Conservation (phyloP, 2,888 invertebrate species). For the Phaedon cochleariae region DNA sequence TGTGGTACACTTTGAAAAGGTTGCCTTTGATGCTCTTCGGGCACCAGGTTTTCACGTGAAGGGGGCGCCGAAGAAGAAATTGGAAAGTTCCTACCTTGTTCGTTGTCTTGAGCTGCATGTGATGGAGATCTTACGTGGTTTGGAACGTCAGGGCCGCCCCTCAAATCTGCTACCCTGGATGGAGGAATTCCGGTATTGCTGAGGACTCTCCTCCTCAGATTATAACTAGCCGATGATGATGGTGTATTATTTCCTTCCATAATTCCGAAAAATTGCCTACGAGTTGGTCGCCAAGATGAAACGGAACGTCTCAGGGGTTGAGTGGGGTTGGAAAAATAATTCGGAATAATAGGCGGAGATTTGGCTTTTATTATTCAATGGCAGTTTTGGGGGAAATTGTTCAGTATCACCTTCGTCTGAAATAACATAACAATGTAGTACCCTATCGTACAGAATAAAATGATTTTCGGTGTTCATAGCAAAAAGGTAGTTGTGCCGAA, state of each 20-base stretch:
- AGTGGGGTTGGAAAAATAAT: no score
- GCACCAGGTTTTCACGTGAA: not conserved
- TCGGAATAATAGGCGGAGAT: no score
- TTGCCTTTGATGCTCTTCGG: not conserved
- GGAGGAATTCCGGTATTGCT: not conserved
- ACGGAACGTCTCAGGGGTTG: no score
- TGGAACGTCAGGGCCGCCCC: not conserved
- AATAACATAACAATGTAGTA: no score
- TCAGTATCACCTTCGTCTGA: no score
- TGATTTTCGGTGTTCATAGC: no score
- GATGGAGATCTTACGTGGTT: not conserved
- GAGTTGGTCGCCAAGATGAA: not conserved
- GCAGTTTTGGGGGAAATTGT: no score
- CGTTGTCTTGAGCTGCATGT: not conserved
- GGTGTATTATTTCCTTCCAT: not conserved
- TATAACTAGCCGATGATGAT: not conserved
- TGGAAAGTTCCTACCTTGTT: not conserved
- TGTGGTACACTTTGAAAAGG: not conserved
- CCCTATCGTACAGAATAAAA: no score
- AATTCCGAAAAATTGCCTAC: not conserved
- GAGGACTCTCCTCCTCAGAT: not conserved
- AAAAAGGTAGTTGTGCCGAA: no score
- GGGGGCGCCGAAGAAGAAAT: not conserved
- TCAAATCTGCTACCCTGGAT: not conserved
- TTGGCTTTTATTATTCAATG: no score